Base-by-base conservation (phyloP, 2,888 invertebrate species). In the Aricia artaxerxes region DNA sequence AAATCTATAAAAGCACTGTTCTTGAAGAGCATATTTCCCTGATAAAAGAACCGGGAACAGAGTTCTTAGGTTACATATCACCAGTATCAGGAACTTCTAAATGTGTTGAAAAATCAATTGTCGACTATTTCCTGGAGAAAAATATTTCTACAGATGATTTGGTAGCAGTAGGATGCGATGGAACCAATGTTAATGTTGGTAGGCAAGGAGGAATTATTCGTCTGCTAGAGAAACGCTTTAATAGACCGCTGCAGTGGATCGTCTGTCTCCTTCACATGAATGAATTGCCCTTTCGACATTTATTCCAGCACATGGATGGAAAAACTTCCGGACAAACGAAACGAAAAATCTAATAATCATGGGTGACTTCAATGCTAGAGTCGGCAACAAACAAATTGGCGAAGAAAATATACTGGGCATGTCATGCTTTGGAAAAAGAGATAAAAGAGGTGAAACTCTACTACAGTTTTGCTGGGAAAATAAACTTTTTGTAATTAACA, bases 161-260 rank as follows among this genome's bases (percentile, higher is more conserved):
- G 44, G 38, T 44, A 40, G 73, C 73, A 73, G 44, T 73, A 40
- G 73, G 73, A 16, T 40, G 73, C 44, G 73, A 73, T 73, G 73
- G 73, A 38, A 73, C 73, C 40, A 38, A 73, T 73, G 73, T 73
- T 40, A 73, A 73, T 73, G 73, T 73, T 40, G 73, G 73, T 73
- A 38, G 44, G 44, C n/a, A 73, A 38, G 73, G 73, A 38, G 40
- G 16, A n/a, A 75, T 40, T 73, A 73, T 73, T 16, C 73, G 73
- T 38, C 73, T 73, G 73, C 73, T 40, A n/a, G 73, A 73, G 44
- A 73, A 73, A 73, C 38, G 73, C 40, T 73, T 73, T 38, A 44
- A 75, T 49, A 75, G 75, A 75, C 44, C 75, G n/a, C 9, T 44
- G 49, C 75, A 75, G 75, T 49, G 75, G 44, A 75, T 44, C 49